Evolutionary conservation across 2,113 vertebrate genomes (phyloP).

Genomic region (Pitta sordida): DNA sequence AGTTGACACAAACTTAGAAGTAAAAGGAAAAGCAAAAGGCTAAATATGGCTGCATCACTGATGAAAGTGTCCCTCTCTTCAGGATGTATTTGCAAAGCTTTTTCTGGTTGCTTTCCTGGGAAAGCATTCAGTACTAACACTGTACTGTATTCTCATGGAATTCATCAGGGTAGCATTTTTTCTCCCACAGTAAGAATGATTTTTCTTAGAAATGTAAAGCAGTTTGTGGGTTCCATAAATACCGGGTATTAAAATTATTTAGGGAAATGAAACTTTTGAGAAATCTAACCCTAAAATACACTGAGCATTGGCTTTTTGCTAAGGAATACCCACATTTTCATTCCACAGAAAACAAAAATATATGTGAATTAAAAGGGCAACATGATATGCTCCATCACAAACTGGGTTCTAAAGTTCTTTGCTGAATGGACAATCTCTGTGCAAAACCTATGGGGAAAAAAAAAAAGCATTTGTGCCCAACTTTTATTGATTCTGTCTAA

Average conservation of each 20-base stretch:
- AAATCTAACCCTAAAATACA: neutral
- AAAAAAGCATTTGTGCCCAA: neutral
- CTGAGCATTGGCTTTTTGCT: neutral
- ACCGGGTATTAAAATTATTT: neutral
- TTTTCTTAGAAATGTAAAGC: neutral
- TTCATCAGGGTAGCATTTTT: neutral
- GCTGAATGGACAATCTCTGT: neutral
- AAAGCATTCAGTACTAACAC: neutral
- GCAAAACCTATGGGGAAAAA: neutral
- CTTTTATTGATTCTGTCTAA: neutral
- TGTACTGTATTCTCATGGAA: neutral
- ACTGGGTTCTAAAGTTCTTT: neutral
- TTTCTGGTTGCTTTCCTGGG: neutral
- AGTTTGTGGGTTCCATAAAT: neutral
- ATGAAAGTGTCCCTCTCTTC: neutral
- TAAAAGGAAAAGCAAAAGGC: neutral
- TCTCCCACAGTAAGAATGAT: neutral
- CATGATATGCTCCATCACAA: neutral
- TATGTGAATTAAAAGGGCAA: neutral
- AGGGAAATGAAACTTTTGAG: neutral
- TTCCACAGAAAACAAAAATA: neutral
- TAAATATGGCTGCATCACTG: neutral
- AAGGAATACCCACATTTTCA: neutral
- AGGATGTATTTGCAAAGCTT: neutral
- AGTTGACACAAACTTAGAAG: neutral